Conservation (phyloP, 2,888 invertebrate species). For the Congeria kusceri region DNA sequence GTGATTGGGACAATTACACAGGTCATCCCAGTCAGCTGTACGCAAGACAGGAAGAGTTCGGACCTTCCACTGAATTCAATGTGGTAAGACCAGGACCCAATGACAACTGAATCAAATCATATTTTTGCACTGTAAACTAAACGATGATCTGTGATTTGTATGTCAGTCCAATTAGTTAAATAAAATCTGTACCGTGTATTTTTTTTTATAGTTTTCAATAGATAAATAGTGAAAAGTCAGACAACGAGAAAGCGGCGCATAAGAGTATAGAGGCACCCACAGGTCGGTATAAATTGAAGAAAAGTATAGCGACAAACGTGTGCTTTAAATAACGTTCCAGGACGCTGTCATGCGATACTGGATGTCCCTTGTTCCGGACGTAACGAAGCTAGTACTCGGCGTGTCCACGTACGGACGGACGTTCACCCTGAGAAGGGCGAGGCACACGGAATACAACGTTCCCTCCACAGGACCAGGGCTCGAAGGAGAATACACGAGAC, state of each 20-base stretch:
- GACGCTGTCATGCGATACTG: constrained; percentile 66
- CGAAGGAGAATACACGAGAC: constrained; percentile 67
- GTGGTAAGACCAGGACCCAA: constrained; percentile 53
- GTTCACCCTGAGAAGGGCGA: constrained; percentile 89
- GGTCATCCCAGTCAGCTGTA: constrained; percentile 82
- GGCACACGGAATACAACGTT: constrained; percentile 59
- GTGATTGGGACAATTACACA: constrained; percentile 82
- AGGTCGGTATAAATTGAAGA: no score
- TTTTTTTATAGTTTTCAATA: no score
- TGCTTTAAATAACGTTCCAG: no score
- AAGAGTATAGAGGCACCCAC: no score
- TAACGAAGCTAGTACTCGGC: constrained; percentile 96
- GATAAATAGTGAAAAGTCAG: no score
- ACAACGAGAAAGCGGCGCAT: no score
- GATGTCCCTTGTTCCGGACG: constrained; percentile 92
- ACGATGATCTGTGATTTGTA: no score
- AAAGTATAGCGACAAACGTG: no score
- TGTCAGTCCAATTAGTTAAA: no score
- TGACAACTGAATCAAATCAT: no score
- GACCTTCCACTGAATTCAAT: constrained; percentile 64
- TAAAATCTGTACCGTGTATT: no score
- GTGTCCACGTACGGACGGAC: constrained; percentile 97
- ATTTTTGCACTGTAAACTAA: no score
- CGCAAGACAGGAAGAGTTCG: constrained; percentile 61
- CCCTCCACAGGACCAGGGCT: constrained; percentile 60